Evolutionary conservation across 2,888 invertebrate genomes (phyloP), one percentile per base, ranked within the genome.

Genomic region (Caenorhabditis uteleia): DNA sequence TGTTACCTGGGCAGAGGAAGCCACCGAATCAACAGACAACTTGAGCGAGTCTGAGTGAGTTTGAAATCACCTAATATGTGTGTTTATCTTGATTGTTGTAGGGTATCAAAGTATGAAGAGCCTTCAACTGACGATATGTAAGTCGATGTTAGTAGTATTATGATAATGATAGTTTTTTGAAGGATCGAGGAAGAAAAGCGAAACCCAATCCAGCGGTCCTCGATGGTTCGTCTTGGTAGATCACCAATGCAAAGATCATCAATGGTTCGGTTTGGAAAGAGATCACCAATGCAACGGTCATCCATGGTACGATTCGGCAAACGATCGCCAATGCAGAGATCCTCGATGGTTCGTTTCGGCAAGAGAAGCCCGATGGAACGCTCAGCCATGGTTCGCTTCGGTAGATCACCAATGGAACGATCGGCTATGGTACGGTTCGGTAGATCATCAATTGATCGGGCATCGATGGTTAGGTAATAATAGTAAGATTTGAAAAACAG

Each of bases 361-460:
- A 57, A 58, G 29, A 45, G 57, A 31, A 54, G 54, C 1, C 58
- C 64, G 16, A 70, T 74, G 71, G 69, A 71, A 31, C 64, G 74
- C 10, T 69, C 74, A 2, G 51, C 70, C 10, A 74, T 74, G 70
- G 68, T 74, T 21, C 57, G 74, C 7, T 70, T 73, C 40, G 70
- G 70, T 21, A 33, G 25, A 25, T 60, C 68, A 3, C 73, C 74
- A 29, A 67, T 74, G 68, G 69, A 70, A 33, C 54, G 71, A 7
- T 60, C 74, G 0, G 51, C 71, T 26, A 74, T 74, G 71, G 69
- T 74, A 18, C 65, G 74, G 21, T 70, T 74, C 31, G 70, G 70
- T 23, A 54, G 51, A 42, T 50, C 50, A 6, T 46, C 54, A n/a
- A n/a, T n/a, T n/a, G n/a, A n/a, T n/a, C n/a, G n/a, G n/a, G n/a